Base-by-base conservation (phyloP, 2,888 invertebrate genomes). In the Spilarctia lutea region DNA sequence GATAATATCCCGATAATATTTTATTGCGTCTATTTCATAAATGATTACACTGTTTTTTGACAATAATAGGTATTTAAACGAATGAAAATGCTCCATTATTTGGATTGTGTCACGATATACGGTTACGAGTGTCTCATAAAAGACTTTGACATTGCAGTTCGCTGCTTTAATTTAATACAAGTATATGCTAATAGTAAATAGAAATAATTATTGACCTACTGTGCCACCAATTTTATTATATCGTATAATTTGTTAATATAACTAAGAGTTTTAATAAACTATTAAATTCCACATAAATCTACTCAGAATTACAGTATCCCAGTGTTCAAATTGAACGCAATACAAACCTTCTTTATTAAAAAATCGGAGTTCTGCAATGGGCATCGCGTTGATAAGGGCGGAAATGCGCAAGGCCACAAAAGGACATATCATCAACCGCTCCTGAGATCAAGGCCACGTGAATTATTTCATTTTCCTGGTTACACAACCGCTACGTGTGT, bases 381-480 rank as follows among this genome's bases (percentile, higher is more conserved):
- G 72, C 68, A 30, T 74, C 24, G 71, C 68, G 75, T 78, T 78
- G 89, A 90, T 90, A 90, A 88, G 87, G 88, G 82, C 87, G 89
- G 89, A 89, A 86, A 82, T 80, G 77, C 68, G 71, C 83, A 89
- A 89, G 89, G 88, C 80, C 85, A 79, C 16, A 75, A 13, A 75
- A 72, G 72, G 73, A 73, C 75, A 70, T 82, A 77, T 77, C 78
- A 80, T 63, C 39, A 76, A 72, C 75, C 80, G 69, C 70, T 75
- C 68, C 70, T n/a, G 79, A 80, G 86, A 83, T 85, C 86, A 87
- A 88, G 88, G 87, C 73, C 81, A 74, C 65, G 68, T 72, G 42
- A 77, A 79, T 72, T 73, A 68, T 65, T 72, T n/a, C 68, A 65
- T 76, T 72, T 79, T 83, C 78, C 80, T 76, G 74, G 71, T 83